These are phyloP conservation scores for Erythrolamprus reginae DNA, from an alignment of 2,113 vertebrate species.

Conservation along the genomic window DNA sequence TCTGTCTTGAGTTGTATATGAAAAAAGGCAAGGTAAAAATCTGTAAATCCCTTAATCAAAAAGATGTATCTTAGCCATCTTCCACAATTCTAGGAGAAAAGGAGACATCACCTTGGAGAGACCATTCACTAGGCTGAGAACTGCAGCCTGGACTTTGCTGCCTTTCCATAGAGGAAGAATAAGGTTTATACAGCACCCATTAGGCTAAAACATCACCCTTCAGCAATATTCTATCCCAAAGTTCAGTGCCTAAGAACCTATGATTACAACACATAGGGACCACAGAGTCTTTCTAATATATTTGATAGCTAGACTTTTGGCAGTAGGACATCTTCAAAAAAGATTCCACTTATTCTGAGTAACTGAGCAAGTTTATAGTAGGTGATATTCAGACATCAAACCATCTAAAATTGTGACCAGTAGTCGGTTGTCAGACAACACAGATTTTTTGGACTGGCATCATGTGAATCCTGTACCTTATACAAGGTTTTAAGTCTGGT, in stretches of 20 bases:
- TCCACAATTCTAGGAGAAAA: background rate
- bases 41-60: too few relatives aligned
- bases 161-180: too few relatives aligned
- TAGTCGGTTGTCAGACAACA: background rate
- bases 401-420: background rate
- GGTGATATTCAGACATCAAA: background rate
- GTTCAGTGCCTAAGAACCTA: too few relatives aligned
- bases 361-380: background rate
- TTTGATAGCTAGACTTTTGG: background rate
- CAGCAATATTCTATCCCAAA: too few relatives aligned
- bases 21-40: too few relatives aligned
- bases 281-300: background rate
- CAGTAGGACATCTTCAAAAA: background rate
- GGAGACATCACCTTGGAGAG: background rate
- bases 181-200: too few relatives aligned
- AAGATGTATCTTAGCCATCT: too few relatives aligned
- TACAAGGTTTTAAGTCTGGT: background rate
- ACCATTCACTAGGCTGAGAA: background rate
- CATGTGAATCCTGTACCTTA: background rate
- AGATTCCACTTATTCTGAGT: background rate
- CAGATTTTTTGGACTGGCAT: background rate
- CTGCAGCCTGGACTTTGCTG: too few relatives aligned
- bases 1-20: too few relatives aligned
- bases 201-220: too few relatives aligned
- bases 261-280: background rate